Evolutionary conservation across 2,113 vertebrate species (phyloP), one percentile per base, ranked within the genome.

Genomic region (Erythrolamprus reginae): DNA sequence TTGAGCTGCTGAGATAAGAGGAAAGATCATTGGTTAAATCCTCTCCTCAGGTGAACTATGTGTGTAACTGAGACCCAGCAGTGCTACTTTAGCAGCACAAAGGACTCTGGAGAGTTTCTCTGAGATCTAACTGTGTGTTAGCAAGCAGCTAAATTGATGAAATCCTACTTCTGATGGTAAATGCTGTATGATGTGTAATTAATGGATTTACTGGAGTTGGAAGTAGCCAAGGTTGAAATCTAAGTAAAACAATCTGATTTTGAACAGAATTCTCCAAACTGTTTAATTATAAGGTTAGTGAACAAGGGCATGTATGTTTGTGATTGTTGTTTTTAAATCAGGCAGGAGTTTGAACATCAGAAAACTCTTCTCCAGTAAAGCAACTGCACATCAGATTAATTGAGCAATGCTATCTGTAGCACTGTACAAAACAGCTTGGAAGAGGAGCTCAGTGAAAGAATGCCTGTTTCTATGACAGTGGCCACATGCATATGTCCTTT

Each of bases 141-240:
- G 94, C 94, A 94, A 65, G 93, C 92, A 89, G 58, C 0, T 0
- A 89, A 65, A 92, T 89, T 91, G 94, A 96, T 94, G 95, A 96
- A 96, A 96, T 93, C 94, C 91, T 95, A 92, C 92, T 88, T 93
- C 96, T 0, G 38, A 94, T 93, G 91, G 95, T 94, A 96, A 96
- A 96, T 88, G 91, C 94, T 89, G 90, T 92, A 88, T 89, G 94
- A 94, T 92, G 92, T 94, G 93, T 96, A 96, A 96, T 96, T 96
- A 96, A 94, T 95, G 93, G 94, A 94, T 96, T 95, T 95, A 90
- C 88, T 89, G 88, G 94, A 88, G 91, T 94, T 96, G 94, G 95
- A 95, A 90, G 92, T 65, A 93, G 93, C 95, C 93, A 94, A 96
- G 91, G 93, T 90, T 96, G 95, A 94, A 95, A 94, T 91, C 85